Evolutionary conservation across 2,888 invertebrate genomes (phyloP).

Genomic region (Lepidocyrtoides sp.): DNA sequence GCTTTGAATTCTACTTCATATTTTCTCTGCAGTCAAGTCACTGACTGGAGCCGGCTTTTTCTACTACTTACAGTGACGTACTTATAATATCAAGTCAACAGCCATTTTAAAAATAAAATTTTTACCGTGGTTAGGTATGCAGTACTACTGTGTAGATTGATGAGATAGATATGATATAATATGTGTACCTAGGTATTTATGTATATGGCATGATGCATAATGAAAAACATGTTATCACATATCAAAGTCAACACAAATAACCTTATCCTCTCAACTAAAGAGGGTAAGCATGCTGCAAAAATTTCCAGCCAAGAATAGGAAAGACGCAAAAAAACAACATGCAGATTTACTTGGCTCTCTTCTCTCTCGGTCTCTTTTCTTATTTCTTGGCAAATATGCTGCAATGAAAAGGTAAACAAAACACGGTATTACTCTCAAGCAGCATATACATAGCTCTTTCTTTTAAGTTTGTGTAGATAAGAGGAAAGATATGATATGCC

Average conservation of each 20-base stretch:
- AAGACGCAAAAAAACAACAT: constrained; percentile 23
- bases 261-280: not conserved
- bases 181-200: too few relatives aligned
- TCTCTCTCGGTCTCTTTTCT: too few relatives aligned
- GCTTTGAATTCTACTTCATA: not conserved
- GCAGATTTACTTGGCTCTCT: not conserved
- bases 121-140: too few relatives aligned
- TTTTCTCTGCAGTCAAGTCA: constrained; percentile 31
- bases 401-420: constrained; percentile 10
- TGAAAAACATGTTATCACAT: not conserved
- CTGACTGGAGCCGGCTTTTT: constrained; percentile 14
- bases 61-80: not conserved
- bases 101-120: too few relatives aligned
- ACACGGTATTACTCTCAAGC: not conserved
- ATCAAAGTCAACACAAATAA: not conserved
- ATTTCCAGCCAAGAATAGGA: constrained; percentile 16
- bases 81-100: constrained; percentile 37
- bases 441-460: not conserved
- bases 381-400: not conserved
- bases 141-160: too few relatives aligned
- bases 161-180: too few relatives aligned
- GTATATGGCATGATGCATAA: too few relatives aligned
- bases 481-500: constrained; percentile 8
- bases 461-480: not conserved
- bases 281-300: not conserved